phyloP scores from a whole-genome alignment of 2,797 vertebrate genomes.

The Eulemur rubriventer region DNA sequence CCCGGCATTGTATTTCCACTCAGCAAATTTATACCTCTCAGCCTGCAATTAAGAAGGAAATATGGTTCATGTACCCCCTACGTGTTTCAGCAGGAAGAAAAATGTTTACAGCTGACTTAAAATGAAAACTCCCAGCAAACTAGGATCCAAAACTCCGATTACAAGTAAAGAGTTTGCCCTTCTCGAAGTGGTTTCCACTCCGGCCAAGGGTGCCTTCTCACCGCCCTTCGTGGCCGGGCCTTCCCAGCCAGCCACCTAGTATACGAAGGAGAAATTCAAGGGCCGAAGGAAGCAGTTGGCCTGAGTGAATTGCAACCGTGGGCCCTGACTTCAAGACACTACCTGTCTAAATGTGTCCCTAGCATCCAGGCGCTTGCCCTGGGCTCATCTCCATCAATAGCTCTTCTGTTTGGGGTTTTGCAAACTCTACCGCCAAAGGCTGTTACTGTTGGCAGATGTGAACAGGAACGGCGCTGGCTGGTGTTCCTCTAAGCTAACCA shows the following conservation, averaged over 20 bases:
- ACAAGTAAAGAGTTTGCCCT: background rate
- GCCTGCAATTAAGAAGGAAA: constrained; percentile 75
- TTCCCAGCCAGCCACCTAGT: background rate
- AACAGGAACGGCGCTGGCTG: background rate
- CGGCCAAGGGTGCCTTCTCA: background rate
- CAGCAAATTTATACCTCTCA: constrained; percentile 62
- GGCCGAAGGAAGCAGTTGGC: background rate
- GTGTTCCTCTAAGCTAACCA: background rate
- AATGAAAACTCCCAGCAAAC: constrained; percentile 33
- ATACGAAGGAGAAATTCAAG: background rate
- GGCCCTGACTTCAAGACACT: background rate
- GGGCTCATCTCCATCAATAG: background rate
- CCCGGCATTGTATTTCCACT: constrained; percentile 49
- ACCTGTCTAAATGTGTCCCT: background rate
- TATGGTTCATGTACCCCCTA: background rate
- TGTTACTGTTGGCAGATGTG: background rate
- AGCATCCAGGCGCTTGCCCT: background rate
- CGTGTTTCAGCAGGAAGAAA: background rate
- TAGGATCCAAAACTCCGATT: background rate
- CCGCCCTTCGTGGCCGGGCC: background rate
- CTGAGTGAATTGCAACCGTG: background rate
- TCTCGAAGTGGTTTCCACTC: background rate
- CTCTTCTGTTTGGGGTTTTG: constrained; percentile 27
- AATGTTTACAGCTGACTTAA: constrained; percentile 40
- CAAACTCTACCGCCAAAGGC: constrained; percentile 28